Percentiles rank a stretch among this genome's conserved stretches.
These are phyloP conservation scores for Plotosus lineatus DNA, from an alignment of 2,113 vertebrate species.

Conservation along the genomic window DNA sequence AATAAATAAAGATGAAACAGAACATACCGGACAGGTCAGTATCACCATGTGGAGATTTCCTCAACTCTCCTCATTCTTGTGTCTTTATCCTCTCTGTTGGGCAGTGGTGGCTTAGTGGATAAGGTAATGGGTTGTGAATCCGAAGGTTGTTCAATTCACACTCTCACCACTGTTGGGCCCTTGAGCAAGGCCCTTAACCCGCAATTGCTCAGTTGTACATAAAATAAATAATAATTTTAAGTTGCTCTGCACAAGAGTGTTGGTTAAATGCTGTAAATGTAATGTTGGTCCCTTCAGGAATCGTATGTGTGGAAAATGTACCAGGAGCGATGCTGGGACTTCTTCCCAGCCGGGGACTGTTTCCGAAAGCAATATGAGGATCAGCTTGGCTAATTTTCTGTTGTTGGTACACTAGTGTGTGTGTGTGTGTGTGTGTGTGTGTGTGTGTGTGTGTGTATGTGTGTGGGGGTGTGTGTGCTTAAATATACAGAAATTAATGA, in stretches of 20 bases:
- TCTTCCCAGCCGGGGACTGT: conserved; percentile 91
- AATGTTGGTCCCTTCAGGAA: conserved; percentile 78
- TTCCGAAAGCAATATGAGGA: conserved; percentile 94
- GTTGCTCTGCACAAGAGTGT: too few relatives aligned
- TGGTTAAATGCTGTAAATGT: too few relatives aligned
- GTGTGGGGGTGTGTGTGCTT: conserved; percentile 15
- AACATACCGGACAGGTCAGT: conserved; percentile 91
- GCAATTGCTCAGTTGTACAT: too few relatives aligned
- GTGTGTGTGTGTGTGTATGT: conserved; percentile 16
- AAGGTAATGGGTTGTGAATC: too few relatives aligned
- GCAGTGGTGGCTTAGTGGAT: too few relatives aligned
- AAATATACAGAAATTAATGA: background rate
- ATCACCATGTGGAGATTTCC: background rate
- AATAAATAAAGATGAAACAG: conserved; percentile 93
- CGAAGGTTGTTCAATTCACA: too few relatives aligned
- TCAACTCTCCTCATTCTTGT: background rate
- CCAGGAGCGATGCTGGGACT: conserved; percentile 90
- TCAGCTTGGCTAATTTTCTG: conserved; percentile 78
- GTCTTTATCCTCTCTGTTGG: background rate
- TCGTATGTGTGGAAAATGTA: conserved; percentile 96
- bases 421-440: conserved; percentile 17
- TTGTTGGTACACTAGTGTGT: conserved; percentile 11
- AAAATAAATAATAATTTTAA: too few relatives aligned
- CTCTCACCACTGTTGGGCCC: too few relatives aligned
- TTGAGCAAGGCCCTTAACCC: too few relatives aligned